Conservation (phyloP, 2,113 vertebrate genomes). For the Pogonocichla stellata region DNA sequence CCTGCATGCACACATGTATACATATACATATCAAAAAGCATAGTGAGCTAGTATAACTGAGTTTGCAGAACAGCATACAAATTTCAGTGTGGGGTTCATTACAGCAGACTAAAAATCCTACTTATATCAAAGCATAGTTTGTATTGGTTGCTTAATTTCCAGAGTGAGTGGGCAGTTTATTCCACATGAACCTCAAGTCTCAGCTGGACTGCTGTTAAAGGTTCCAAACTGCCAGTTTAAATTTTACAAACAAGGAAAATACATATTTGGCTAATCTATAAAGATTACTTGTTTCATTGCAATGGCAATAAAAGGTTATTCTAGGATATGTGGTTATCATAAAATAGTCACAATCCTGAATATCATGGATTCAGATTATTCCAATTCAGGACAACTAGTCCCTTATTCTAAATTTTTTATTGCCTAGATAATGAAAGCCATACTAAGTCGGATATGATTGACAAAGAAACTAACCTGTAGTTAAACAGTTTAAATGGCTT, state of each 20-base stretch:
- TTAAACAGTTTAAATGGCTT: neutral
- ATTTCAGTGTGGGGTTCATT: slow-evolving; percentile 4
- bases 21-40: neutral
- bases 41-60: neutral
- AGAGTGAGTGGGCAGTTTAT: slow-evolving; percentile 14
- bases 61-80: neutral
- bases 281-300: slow-evolving; percentile 42
- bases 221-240: slow-evolving; percentile 39
- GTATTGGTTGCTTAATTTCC: slow-evolving; percentile 8
- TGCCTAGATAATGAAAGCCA: slow-evolving; percentile 26
- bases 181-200: neutral
- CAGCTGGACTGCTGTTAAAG: slow-evolving; percentile 34
- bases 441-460: neutral
- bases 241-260: slow-evolving; percentile 41
- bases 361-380: neutral
- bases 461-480: neutral
- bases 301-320: slow-evolving; percentile 50
- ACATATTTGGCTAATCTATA: neutral
- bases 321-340: slow-evolving; percentile 50
- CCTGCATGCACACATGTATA: neutral
- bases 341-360: slow-evolving; percentile 35
- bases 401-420: slow-evolving; percentile 29
- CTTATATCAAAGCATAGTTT: neutral
- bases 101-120: neutral
- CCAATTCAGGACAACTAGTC: neutral